phyloP scores from a whole-genome alignment of 2,797 vertebrate species.

The Erpetoichthys calabaricus region DNA sequence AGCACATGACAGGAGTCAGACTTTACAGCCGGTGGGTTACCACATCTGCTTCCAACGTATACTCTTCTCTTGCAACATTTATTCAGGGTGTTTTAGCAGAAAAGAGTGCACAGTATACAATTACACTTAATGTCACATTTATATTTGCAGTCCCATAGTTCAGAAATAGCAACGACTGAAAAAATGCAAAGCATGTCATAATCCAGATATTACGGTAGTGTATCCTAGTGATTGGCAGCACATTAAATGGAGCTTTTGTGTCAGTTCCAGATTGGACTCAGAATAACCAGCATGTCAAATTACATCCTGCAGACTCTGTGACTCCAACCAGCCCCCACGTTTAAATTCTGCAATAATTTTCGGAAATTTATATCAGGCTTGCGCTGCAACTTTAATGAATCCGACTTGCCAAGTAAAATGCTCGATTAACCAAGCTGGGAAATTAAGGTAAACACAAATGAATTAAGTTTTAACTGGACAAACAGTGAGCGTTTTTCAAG shows the following conservation, averaged over 20 bases:
- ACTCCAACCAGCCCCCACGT: slow-evolving; percentile 42
- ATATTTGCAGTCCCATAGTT: background rate
- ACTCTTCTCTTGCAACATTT: too few relatives aligned
- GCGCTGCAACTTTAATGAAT: slow-evolving; percentile 15
- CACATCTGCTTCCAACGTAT: too few relatives aligned
- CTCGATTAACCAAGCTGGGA: slow-evolving; percentile 11
- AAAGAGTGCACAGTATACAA: too few relatives aligned
- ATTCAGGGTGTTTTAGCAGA: too few relatives aligned
- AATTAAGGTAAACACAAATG: slow-evolving; percentile 11
- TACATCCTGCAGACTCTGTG: slow-evolving; percentile 44
- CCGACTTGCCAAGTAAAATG: slow-evolving; percentile 29
- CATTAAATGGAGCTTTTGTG: slow-evolving; percentile 48
- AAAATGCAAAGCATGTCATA: slow-evolving; percentile 2
- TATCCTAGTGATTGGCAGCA: slow-evolving; percentile 38
- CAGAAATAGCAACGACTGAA: slow-evolving; percentile 3
- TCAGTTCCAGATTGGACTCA: slow-evolving; percentile 34
- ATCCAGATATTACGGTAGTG: slow-evolving; percentile 32
- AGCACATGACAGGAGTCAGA: too few relatives aligned
- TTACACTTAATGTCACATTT: too few relatives aligned
- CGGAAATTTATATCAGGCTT: slow-evolving; percentile 34
- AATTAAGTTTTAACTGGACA: slow-evolving; percentile 8
- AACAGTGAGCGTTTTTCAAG: slow-evolving; percentile 3
- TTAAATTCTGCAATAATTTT: slow-evolving; percentile 42
- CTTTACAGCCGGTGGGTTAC: too few relatives aligned
- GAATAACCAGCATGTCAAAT: slow-evolving; percentile 44